These are phyloP conservation scores for Microtus obscurus DNA, from an alignment of 2,797 vertebrate genomes.

Conservation along the genomic window DNA sequence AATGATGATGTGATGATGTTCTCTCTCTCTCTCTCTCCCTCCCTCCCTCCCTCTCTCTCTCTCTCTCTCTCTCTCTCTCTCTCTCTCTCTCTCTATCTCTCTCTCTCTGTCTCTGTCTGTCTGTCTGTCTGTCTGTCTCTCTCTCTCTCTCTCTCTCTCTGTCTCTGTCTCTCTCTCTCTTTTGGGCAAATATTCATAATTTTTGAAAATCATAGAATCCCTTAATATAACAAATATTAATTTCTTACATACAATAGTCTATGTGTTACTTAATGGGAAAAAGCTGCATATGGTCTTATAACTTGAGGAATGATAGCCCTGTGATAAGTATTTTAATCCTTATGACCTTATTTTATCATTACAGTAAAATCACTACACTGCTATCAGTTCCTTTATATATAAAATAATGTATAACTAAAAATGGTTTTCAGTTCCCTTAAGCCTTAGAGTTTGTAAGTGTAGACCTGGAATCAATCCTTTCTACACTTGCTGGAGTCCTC, in stretches of 20 bases:
- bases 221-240: background rate
- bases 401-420: background rate
- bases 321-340: background rate
- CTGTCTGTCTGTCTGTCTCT: no score
- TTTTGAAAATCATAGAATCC: background rate
- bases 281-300: background rate
- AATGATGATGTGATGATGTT: no score
- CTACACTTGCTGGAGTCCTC: background rate
- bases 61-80: no score
- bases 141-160: no score
- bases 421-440: background rate
- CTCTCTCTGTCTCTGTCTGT: no score
- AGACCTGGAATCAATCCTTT: constrained; percentile 9
- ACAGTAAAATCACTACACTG: background rate
- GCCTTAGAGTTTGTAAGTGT: background rate
- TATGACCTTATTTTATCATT: background rate
- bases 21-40: no score
- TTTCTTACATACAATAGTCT: background rate
- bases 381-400: background rate
- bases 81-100: no score
- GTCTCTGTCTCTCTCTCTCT: no score
- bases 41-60: no score
- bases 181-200: background rate
- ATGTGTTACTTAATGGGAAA: background rate
- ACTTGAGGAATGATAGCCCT: background rate